These are phyloP conservation scores for Agrilus cyanescens DNA, from an alignment of 2,888 invertebrate species.

Conservation along the genomic window DNA sequence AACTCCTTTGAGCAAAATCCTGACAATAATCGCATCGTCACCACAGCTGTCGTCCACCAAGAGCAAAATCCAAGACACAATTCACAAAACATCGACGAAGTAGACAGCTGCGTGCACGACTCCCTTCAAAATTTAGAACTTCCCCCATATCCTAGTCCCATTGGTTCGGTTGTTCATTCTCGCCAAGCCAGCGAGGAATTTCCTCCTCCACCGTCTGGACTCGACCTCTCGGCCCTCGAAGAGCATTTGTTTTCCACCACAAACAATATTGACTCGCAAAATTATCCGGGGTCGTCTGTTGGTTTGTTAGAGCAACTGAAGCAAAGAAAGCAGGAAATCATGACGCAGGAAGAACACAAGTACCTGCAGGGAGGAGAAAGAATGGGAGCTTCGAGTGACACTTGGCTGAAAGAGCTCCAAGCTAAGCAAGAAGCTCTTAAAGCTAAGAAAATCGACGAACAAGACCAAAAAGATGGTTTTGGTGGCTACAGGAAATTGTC, in stretches of 20 bases:
- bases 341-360: constrained; percentile 37
- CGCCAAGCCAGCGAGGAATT: constrained; percentile 82
- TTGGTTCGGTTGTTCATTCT: constrained; percentile 66
- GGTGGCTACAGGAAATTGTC: constrained; percentile 18
- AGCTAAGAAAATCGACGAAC: constrained; percentile 40
- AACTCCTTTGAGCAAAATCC: constrained; percentile 9
- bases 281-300: constrained; percentile 20
- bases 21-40: constrained; percentile 45
- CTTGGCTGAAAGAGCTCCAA: constrained; percentile 69
- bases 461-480: constrained; percentile 32
- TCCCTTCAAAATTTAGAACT: constrained; percentile 42
- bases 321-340: constrained; percentile 53
- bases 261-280: constrained; percentile 22
- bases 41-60: constrained; percentile 75
- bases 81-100: constrained; percentile 27
- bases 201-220: constrained; percentile 75
- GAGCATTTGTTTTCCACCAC: constrained; percentile 34
- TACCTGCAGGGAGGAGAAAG: constrained; percentile 29
- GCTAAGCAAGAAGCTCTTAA: constrained; percentile 60
- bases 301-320: constrained; percentile 40
- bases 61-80: constrained; percentile 52
- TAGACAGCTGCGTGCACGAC: constrained; percentile 47
- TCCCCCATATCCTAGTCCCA: constrained; percentile 73
- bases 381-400: constrained; percentile 39
- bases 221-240: constrained; percentile 54